Evolutionary conservation across 2,113 vertebrate genomes (phyloP), one percentile per base, ranked within the genome.

Genomic region (Donacobius atricapilla): DNA sequence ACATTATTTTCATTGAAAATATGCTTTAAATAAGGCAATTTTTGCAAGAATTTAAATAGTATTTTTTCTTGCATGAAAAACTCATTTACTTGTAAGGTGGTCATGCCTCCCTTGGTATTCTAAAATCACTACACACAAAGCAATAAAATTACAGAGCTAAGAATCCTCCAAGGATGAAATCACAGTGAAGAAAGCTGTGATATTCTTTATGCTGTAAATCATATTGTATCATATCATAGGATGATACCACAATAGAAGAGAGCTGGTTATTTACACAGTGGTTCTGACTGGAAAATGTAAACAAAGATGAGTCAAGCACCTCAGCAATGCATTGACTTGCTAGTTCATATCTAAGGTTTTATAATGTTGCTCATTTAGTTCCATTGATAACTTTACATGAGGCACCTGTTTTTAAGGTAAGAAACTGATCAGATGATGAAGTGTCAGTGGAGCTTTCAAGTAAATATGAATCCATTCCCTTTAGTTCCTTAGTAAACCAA

Each of bases 281-380:
- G 71, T 95, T 96, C 88, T 95, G 91, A 96, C 50, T 95, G 93
- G 64, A 48, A 95, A 94, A 97, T 96, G 96, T 97, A 97, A 98
- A 97, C 97, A 97, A 95, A 93, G 58, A 93, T 93, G 91, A 95
- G 83, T 89, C 90, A 94, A 94, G 92, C 94, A 94, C 90, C 87
- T 96, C 23, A 24, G 75, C 86, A 97, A 89, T 89, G 87, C 96
- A 80, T 69, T 95, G 95, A 83, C 88, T 82, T 66, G 64, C 44
- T 89, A 93, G 68, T 72, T 95, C 48, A 70, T 78, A 79, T 78
- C 30, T 79, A 57, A 60, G 47, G 47, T 87, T 91, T 93, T 78
- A 77, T 21, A 65, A 61, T 15, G 21, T 30, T 66, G 28, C 60
- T 72, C 18, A 37, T 80, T 65, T 65, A 89, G 50, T 84, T 92